Conservation (phyloP, 1,140 invertebrate genomes). For the Eubasilissa regina region DNA sequence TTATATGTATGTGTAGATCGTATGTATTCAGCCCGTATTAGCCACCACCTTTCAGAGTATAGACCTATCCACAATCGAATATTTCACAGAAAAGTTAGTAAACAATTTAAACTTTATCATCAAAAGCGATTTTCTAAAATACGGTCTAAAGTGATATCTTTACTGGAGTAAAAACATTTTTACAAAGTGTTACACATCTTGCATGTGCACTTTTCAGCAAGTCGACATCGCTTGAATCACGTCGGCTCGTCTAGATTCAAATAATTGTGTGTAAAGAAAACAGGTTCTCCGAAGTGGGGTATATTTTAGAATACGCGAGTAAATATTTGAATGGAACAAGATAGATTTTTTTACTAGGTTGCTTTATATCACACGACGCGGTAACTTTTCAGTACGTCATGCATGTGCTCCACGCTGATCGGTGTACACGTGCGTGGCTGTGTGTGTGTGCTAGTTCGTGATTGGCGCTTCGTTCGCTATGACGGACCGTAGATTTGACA, state of each 20-base stretch:
- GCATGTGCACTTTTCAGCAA: conserved; percentile 38
- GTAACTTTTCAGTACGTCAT: conserved; percentile 3
- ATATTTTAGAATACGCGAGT: neutral
- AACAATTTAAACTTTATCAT: no score
- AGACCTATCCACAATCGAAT: conserved; percentile 5
- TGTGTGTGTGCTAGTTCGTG: conserved; percentile 51
- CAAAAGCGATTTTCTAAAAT: no score
- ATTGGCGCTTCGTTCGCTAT: conserved; percentile 57
- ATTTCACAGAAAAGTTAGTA: no score
- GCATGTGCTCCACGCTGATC: conserved; percentile 27
- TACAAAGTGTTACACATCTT: conserved; percentile 10
- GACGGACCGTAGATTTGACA: conserved; percentile 58
- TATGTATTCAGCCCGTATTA: conserved; percentile 35
- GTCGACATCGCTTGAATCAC: conserved; percentile 32
- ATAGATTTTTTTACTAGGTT: conserved; percentile 20
- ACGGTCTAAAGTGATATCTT: no score
- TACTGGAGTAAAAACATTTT: neutral
- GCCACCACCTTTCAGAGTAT: conserved; percentile 35
- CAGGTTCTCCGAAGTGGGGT: neutral
- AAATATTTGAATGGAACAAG: neutral
- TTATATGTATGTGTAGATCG: conserved; percentile 2
- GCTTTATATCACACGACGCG: neutral
- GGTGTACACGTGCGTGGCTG: conserved; percentile 38
- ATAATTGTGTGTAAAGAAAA: neutral
- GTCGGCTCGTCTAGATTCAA: conserved; percentile 14